These are phyloP conservation scores for Eulacestoma nigropectus DNA, from an alignment of 2,113 vertebrate genomes.

Conservation along the genomic window DNA sequence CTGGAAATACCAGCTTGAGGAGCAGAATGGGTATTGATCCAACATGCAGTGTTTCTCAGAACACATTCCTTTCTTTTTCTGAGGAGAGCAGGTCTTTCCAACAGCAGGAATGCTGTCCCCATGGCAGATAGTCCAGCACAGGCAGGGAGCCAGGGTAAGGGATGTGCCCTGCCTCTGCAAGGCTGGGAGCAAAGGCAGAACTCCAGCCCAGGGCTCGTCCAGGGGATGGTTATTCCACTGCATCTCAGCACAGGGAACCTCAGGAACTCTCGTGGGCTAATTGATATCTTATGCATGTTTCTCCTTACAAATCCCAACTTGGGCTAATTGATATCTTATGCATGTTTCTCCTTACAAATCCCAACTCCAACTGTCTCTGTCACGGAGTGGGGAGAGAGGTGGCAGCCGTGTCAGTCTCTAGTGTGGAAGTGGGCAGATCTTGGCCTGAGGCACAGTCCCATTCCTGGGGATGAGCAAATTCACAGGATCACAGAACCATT, in stretches of 20 bases:
- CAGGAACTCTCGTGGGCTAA: not conserved
- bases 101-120: not conserved
- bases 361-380: not conserved
- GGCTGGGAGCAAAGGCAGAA: not conserved
- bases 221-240: not conserved
- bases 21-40: not conserved
- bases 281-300: not conserved
- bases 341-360: not conserved
- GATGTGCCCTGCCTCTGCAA: not conserved
- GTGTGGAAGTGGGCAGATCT: not conserved
- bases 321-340: not conserved
- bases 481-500: not conserved
- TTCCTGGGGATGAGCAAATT: not conserved
- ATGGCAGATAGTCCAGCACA: not conserved
- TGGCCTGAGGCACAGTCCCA: not conserved
- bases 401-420: rapidly evolving
- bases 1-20: not conserved
- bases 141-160: not conserved
- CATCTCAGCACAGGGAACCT: not conserved
- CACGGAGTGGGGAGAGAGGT: not conserved
- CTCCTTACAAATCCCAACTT: not conserved
- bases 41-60: not conserved
- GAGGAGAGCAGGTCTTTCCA: not conserved
- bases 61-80: not conserved
- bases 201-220: not conserved